Percentiles rank a stretch among this genome's conserved stretches.
Conservation (phyloP, 2,888 invertebrate species). For the Agonopterix arenella region DNA sequence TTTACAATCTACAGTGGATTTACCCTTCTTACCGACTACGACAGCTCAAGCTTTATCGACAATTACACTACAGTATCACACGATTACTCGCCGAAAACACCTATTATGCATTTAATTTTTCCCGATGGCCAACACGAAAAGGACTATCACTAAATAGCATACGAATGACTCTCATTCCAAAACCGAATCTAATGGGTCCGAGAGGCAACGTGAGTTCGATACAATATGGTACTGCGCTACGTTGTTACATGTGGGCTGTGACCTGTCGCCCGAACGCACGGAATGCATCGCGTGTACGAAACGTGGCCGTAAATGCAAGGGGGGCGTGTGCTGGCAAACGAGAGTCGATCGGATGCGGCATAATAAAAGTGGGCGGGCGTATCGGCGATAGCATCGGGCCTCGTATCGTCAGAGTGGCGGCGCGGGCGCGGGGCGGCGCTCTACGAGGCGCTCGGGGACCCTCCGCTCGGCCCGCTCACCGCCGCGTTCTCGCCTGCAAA, state of each 20-base stretch:
- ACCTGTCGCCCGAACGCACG: constrained; percentile 8
- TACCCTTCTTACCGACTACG: constrained; percentile 69
- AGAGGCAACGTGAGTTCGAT: background rate
- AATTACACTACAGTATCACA: constrained; percentile 68
- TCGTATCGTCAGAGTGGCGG: constrained; percentile 4
- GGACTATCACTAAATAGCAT: constrained; percentile 56
- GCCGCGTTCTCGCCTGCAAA: constrained; percentile 39
- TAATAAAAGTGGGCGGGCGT: constrained; percentile 8
- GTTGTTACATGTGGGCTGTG: background rate
- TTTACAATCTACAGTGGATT: constrained; percentile 67
- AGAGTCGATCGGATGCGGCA: constrained; percentile 9
- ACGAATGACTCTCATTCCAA: constrained; percentile 32
- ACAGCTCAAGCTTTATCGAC: constrained; percentile 69
- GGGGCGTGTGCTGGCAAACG: constrained; percentile 6
- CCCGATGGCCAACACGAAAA: constrained; percentile 61
- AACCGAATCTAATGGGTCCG: constrained; percentile 10
- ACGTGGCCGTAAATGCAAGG: constrained; percentile 13
- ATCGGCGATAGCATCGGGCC: constrained; percentile 10
- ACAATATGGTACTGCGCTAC: background rate
- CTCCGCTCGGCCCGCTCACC: constrained; percentile 38
- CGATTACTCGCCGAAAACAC: constrained; percentile 66
- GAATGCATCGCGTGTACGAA: constrained; percentile 11
- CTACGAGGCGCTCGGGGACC: constrained; percentile 48
- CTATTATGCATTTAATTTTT: constrained; percentile 63
- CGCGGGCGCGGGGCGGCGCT: constrained; percentile 9